Conservation (phyloP, 2,888 invertebrate species). For the Acanthacorydalis orientalis region DNA sequence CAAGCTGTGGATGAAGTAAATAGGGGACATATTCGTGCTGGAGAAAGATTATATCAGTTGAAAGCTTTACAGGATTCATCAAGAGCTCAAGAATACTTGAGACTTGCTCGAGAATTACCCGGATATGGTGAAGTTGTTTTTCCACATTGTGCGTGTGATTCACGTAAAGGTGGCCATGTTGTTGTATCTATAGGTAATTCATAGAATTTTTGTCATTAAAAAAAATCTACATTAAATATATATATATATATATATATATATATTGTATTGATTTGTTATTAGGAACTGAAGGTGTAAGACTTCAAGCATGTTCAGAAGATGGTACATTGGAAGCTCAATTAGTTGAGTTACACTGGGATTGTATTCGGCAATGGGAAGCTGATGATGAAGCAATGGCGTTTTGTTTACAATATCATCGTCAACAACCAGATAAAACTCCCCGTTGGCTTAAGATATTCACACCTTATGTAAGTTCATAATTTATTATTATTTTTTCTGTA, state of each 20-base stretch:
- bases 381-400: constrained; percentile 89
- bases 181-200: constrained; percentile 50
- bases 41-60: constrained; percentile 84
- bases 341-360: constrained; percentile 70
- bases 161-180: constrained; percentile 75
- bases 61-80: constrained; percentile 87
- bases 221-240: too few species aligned
- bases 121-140: constrained; percentile 91
- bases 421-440: constrained; percentile 51
- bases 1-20: constrained; percentile 89
- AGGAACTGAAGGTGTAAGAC: constrained; percentile 47
- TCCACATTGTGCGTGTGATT: constrained; percentile 88
- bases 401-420: constrained; percentile 70
- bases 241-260: too few species aligned
- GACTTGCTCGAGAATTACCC: constrained; percentile 66
- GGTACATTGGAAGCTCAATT: constrained; percentile 62
- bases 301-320: constrained; percentile 73
- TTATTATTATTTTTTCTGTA: background rate
- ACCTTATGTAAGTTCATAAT: constrained; percentile 55
- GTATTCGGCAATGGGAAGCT: constrained; percentile 68
- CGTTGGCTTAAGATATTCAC: constrained; percentile 77
- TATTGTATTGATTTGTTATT: constrained; percentile 13
- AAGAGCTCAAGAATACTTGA: constrained; percentile 73
- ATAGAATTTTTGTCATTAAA: background rate
- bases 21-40: constrained; percentile 77